Evolutionary conservation across 2,113 vertebrate genomes (phyloP), one percentile per base, ranked within the genome.

Genomic region (Halcyon senegalensis): DNA sequence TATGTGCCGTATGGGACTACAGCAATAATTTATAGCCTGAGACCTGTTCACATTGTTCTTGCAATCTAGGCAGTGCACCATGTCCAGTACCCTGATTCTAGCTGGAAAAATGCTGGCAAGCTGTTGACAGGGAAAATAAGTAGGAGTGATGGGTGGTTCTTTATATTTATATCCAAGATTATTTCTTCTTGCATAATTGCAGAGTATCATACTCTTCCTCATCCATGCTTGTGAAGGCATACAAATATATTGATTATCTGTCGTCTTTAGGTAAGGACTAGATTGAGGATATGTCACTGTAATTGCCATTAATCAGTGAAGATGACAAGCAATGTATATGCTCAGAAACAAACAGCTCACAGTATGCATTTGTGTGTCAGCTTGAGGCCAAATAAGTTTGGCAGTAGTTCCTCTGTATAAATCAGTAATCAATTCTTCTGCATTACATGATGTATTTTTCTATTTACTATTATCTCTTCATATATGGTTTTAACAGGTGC

Each of bases 201-300:
- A 62, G 48, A 59, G 21, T 63, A 74, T 66, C 20, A 7, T 58
- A 39, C 17, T 90, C 46, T 5, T 81, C 15, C n/a, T 66, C 21
- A 68, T 56, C 53, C 12, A 30, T 63, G 24, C 10, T 76, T 68
- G 75, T 73, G 41, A 64, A 20, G 9, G 27, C 75, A 87, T 72
- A 58, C 25, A 81, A 92, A 96, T 89, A 8, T n/a, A 93, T 95
- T 76, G 91, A 91, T 91, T 83, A 21, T 20, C 15, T 39, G 70
- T 56, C 85, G 66, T 53, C 27, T 76, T 68, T 66, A 21, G 55
- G 53, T 59, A 37, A 37, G 64, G 23, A 60, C 75, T 75, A 30
- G 35, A 60, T 69, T 64, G 67, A 1, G 43, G 24, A 27, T 94
- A 93, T 90, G 66, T 91, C 48, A n/a, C 82, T 68, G 39, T 84